These are phyloP conservation scores for Diplosoma virens DNA, from an alignment of 23 tunicate genomes.

Conservation along the genomic window DNA sequence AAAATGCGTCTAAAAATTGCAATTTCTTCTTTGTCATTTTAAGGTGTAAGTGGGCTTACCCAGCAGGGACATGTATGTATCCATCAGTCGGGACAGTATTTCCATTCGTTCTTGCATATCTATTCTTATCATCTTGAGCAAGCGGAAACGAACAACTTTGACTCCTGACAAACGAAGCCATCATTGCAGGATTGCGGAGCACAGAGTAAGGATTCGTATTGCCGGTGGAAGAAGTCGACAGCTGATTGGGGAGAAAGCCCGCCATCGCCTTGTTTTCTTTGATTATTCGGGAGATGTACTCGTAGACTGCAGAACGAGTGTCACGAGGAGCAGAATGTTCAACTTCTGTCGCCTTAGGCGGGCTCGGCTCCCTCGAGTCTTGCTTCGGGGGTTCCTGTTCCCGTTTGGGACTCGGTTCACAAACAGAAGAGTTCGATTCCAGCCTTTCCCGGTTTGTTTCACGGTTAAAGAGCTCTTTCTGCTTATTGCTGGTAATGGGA, in stretches of 20 bases:
- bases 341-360: background rate
- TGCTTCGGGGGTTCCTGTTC: background rate
- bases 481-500: background rate
- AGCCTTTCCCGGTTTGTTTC: background rate
- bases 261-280: background rate
- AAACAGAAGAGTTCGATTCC: background rate
- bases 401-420: background rate
- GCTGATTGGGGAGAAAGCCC: background rate
- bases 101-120: background rate
- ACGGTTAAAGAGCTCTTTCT: background rate
- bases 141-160: background rate
- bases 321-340: background rate
- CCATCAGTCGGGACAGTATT: constrained; percentile 15
- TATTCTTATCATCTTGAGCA: background rate
- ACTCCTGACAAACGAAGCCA: constrained; percentile 6
- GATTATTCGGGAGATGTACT: background rate
- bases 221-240: background rate
- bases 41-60: too few relatives aligned
- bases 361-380: too few relatives aligned
- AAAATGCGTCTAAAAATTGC: too few relatives aligned
- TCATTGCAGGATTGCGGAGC: background rate
- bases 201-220: background rate
- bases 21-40: too few relatives aligned
- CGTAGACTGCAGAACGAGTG: background rate
- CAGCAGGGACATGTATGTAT: constrained; percentile 52